Base-by-base conservation (phyloP, 2,888 invertebrate species). In the Machimus rusticus region DNA sequence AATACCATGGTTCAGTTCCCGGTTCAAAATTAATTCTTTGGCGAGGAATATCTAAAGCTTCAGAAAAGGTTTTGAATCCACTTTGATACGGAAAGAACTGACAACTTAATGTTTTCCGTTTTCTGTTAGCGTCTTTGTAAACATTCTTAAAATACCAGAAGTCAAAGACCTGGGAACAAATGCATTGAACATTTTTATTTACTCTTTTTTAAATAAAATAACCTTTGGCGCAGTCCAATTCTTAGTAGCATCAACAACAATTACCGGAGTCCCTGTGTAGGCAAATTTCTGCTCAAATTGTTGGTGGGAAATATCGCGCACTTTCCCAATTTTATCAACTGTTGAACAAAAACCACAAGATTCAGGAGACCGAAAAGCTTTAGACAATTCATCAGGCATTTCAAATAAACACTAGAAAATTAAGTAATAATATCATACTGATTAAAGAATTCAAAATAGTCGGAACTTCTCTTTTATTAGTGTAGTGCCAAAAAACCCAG, bases 1-100 rank as follows among this genome's bases (percentile, higher is more conserved):
- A 94, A 90, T 96, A 96, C 94, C 94, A 94, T 0, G 94, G 93
- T 37, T 91, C 89, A 34, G 93, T 93, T 0, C 92, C 92, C 0
- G 88, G 43, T n/a, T 90, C 88, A 79, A 91, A 89, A 1, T 94
- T 93, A 0, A 97, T 96, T 87, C 98, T 93, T 6, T 94, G 94
- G 9, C 93, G 93, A 43, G 95, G 95, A 97, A 98, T 98, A 86
- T 94, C 94, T 89, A 99, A 95, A 0, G 97, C 98, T 88, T 99
- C 97, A 81, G 94, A 93, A 0, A 99, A 93, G 77, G 95, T 95
- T 43, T 93, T 93, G 90, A 99, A 96, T 51, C 97, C 96, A 0
- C 98, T 98, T 93, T 97, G 95, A 92, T 99, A 99, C 0, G 98
- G 97, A 91, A 99, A 97, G 93, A 98, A 99, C 92, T 98, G 98